These are phyloP conservation scores for Tiphia femorata DNA, from an alignment of 2,888 invertebrate genomes.

Conservation along the genomic window DNA sequence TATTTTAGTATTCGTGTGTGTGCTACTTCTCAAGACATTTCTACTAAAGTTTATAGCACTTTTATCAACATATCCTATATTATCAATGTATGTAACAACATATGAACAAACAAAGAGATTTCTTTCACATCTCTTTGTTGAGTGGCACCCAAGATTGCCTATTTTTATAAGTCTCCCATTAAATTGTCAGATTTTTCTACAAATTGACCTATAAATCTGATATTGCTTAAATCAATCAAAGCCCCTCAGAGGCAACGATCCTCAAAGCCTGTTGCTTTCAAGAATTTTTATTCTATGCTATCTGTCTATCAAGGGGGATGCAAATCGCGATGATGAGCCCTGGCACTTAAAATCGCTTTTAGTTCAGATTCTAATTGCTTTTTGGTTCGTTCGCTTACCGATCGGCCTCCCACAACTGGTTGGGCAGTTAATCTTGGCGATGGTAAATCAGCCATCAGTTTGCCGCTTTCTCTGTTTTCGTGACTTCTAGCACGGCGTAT, in stretches of 20 bases:
- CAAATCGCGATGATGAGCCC: conserved; percentile 65
- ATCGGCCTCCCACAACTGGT: conserved; percentile 64
- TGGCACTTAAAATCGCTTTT: conserved; percentile 65
- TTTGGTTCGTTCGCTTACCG: conserved; percentile 64
- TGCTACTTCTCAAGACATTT: conserved; percentile 57
- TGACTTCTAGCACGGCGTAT: conserved; percentile 64
- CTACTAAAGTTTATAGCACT: conserved; percentile 61
- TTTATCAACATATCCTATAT: conserved; percentile 52
- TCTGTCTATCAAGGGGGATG: conserved; percentile 65
- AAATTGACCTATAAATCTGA: conserved; percentile 68
- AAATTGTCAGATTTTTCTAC: conserved; percentile 60
- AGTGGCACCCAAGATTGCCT: conserved; percentile 25
- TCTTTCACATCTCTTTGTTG: conserved; percentile 18
- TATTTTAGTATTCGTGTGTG: conserved; percentile 55
- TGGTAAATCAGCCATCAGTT: conserved; percentile 51
- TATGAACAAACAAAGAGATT: conserved; percentile 52
- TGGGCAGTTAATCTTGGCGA: conserved; percentile 60
- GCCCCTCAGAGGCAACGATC: conserved; percentile 67
- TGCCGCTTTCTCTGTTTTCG: conserved; percentile 59
- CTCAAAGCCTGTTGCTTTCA: conserved; percentile 44
- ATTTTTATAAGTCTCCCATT: conserved; percentile 32
- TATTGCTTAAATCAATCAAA: conserved; percentile 68
- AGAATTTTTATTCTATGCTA: conserved; percentile 31
- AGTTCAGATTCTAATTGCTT: conserved; percentile 66
- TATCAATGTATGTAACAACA: conserved; percentile 65